Conservation (phyloP, 2,888 invertebrate species). For the Willowsia nigromaculata region DNA sequence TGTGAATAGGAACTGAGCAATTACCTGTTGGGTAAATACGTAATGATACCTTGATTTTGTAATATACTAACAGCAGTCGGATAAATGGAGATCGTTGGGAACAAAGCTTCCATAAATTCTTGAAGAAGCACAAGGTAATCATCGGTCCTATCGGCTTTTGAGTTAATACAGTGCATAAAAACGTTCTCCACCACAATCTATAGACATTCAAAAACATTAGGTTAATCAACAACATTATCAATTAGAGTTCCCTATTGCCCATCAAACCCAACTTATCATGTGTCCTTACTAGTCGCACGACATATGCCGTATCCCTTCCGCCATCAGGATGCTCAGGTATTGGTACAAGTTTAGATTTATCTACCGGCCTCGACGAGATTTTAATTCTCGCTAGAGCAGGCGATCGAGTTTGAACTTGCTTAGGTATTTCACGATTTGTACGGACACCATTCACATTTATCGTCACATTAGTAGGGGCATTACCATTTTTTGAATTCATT, state of each 20-base stretch:
- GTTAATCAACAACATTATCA: too few relatives aligned
- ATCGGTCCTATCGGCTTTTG: constrained; percentile 63
- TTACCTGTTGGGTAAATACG: constrained; percentile 75
- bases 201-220: not conserved
- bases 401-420: constrained; percentile 48
- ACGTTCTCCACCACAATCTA: constrained; percentile 74
- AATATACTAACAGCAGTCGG: constrained; percentile 72
- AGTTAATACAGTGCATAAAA: constrained; percentile 73
- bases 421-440: constrained; percentile 44
- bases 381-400: constrained; percentile 46
- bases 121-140: constrained; percentile 71
- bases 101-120: constrained; percentile 71
- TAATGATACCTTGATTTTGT: constrained; percentile 64
- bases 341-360: constrained; percentile 47
- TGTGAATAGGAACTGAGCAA: too few relatives aligned
- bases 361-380: constrained; percentile 58
- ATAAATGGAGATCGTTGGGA: constrained; percentile 71
- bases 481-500: constrained; percentile 56
- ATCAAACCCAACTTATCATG: too few relatives aligned
- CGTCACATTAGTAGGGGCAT: constrained; percentile 33
- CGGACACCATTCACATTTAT: constrained; percentile 53
- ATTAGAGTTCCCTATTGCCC: too few relatives aligned
- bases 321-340: constrained; percentile 72
- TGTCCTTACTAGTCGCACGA: constrained; percentile 67
- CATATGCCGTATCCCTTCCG: constrained; percentile 65